Base-by-base conservation (phyloP, 2,113 vertebrate species). In the Blennius ocellaris region DNA sequence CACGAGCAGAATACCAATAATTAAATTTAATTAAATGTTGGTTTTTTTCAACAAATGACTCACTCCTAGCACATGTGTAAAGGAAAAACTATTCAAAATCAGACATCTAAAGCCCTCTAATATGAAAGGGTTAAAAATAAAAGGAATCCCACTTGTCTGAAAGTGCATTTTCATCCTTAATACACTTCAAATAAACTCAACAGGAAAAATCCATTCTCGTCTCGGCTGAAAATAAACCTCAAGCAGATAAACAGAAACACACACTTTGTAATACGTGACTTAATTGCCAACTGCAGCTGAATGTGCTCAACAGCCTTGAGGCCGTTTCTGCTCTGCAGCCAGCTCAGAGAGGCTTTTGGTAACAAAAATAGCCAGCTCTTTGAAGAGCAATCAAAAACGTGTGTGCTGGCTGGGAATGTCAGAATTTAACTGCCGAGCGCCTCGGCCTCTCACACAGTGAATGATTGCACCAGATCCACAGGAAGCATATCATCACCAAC, bases 311-410 rank as follows among this genome's bases (percentile, higher is more conserved):
- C 59, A 70, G 78, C 51, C 81, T 85, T 11, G 0, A 56, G 77
- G 72, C 65, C 7, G 51, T 76, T 66, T 66, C 50, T 54, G 72
- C 43, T 57, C 8, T 72, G 61, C 72, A 62, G 39, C 30, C 56
- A 30, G 61, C 62, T 83, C 49, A 17, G 51, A 85, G 80, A 81
- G 4, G 21, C 55, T 50, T 78, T 75, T 59, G 56, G 66, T 38
- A 77, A 40, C 11, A 53, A 11, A 55, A 82, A 84, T 69, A 15
- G 75, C 6, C n/a, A 51, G 48, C 54, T 58, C 64, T 87, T 90
- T 61, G 30, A 36, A 14, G 73, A 82, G 43, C 80, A 80, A 89
- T 89, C 81, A 82, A 81, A 90, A 79, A 73, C 56, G 48, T 54
- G 65, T 82, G 52, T 57, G 70, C 55, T 1, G 69, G 52, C 53